phyloP scores from a whole-genome alignment of 2,888 invertebrate species.

The Himalopsyche anomala region DNA sequence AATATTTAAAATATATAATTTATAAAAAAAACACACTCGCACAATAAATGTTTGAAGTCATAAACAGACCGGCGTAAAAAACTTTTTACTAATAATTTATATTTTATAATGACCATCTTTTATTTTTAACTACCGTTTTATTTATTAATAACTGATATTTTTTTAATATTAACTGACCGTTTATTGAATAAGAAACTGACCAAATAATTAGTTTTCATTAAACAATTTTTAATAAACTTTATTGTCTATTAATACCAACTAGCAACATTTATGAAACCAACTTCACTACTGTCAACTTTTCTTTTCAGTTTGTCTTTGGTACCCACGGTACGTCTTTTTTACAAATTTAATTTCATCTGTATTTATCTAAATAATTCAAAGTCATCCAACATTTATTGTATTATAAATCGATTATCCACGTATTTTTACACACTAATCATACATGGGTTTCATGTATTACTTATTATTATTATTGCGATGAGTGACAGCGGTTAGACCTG shows the following conservation, averaged over 20 bases:
- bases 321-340: conserved; percentile 58
- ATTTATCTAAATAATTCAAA: conserved; percentile 47
- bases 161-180: too few relatives aligned
- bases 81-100: too few relatives aligned
- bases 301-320: conserved; percentile 60
- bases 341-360: conserved; percentile 36
- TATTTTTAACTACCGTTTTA: too few relatives aligned
- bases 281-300: conserved; percentile 47
- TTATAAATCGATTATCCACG: neutral
- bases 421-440: neutral
- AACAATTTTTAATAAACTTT: neutral
- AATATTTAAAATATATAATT: too few relatives aligned
- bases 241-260: neutral
- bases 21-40: too few relatives aligned
- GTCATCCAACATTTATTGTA: conserved; percentile 47
- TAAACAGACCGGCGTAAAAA: too few relatives aligned
- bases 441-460: neutral
- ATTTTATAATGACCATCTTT: too few relatives aligned
- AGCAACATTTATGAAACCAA: conserved; percentile 42
- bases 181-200: too few relatives aligned
- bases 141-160: too few relatives aligned
- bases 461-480: conserved; percentile 20
- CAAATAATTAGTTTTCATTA: too few relatives aligned
- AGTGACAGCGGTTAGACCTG: conserved; percentile 47
- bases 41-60: too few relatives aligned